Conservation (phyloP, 1,140 invertebrate species). For the Trichomalopsis sarcophagae region DNA sequence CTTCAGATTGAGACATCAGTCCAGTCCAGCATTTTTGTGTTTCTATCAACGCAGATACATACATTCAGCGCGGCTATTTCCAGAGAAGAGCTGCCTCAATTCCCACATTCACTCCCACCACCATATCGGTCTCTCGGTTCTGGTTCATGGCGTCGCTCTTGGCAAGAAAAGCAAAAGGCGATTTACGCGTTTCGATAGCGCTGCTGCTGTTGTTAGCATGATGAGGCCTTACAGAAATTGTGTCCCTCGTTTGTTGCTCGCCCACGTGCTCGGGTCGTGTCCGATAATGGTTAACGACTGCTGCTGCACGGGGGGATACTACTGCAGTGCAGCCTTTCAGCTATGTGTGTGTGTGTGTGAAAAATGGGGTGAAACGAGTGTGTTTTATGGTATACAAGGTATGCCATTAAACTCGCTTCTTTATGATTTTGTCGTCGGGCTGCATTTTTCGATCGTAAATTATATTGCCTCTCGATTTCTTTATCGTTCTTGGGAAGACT, state of each 20-base stretch:
- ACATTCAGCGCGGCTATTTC: not conserved
- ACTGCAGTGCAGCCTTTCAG: too few species aligned
- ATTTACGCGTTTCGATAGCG: not conserved
- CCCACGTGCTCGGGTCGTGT: not conserved
- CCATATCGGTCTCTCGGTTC: conserved; percentile 2
- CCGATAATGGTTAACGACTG: not conserved
- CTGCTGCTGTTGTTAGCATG: not conserved
- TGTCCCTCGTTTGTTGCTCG: not conserved
- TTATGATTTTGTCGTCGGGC: not conserved
- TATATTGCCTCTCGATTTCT: not conserved
- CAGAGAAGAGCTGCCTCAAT: not conserved
- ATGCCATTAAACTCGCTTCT: not conserved
- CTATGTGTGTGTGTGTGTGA: not conserved
- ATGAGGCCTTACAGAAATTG: not conserved
- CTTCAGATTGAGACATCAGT: not conserved
- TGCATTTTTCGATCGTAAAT: not conserved
- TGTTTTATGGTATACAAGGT: not conserved
- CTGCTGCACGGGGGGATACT: too few species aligned
- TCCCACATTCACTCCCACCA: too few species aligned
- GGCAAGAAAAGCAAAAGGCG: not conserved
- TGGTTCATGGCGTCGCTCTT: not conserved
- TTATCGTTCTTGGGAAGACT: not conserved
- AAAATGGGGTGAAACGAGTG: not conserved
- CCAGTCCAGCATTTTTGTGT: not conserved
- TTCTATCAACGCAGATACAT: not conserved